Percentiles rank a stretch among this genome's conserved stretches.
phyloP scores from a whole-genome alignment of 2,113 vertebrate genomes.

The Labeo catla region DNA sequence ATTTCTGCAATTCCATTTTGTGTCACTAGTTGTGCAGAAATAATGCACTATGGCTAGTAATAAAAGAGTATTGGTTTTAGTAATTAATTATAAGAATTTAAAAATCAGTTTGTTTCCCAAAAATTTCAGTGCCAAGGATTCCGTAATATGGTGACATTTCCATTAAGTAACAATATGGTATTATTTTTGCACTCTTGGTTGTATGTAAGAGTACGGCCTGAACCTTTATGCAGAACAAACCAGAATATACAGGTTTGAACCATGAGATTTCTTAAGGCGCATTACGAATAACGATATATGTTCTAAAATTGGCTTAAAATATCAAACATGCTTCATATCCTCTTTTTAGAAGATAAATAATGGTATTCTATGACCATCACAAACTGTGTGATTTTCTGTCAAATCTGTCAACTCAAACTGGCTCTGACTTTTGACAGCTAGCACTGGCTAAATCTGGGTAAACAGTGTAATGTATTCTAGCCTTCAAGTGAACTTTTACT shows the following conservation, averaged over 20 bases:
- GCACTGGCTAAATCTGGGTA: background rate
- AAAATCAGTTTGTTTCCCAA: too few relatives aligned
- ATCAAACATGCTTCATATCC: background rate
- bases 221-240: background rate
- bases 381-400: too few relatives aligned
- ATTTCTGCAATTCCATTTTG: background rate
- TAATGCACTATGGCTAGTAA: background rate
- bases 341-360: too few relatives aligned
- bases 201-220: background rate
- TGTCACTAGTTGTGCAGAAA: background rate
- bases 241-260: background rate
- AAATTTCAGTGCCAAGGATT: too few relatives aligned
- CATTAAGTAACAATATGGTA: too few relatives aligned
- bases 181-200: background rate
- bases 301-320: background rate
- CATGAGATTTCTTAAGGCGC: background rate
- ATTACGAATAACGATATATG: background rate
- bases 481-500: background rate
- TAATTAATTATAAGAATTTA: background rate
- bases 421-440: background rate
- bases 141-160: too few relatives aligned
- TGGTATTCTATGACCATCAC: too few relatives aligned
- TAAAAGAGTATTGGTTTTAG: background rate
- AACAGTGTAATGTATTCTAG: background rate
- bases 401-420: background rate